Percentiles rank a stretch among this genome's conserved stretches.
Conservation (phyloP, 2,113 vertebrate genomes). For the Phoenicopterus ruber region DNA sequence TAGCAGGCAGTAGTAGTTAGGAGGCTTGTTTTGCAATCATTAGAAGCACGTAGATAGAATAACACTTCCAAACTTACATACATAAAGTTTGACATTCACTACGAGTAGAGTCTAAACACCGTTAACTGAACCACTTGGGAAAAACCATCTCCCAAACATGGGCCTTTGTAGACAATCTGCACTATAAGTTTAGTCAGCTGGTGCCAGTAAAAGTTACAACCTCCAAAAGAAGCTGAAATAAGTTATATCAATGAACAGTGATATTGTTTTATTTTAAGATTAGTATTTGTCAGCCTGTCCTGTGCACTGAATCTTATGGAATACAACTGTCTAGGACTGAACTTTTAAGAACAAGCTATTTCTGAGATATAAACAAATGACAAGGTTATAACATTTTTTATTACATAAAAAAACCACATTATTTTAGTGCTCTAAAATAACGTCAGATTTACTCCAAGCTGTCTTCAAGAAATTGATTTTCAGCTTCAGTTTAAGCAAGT, state of each 20-base stretch:
- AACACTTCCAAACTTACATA: neutral
- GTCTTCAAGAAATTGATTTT: neutral
- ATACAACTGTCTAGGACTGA: neutral
- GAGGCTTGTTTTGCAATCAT: neutral
- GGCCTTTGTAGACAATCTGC: neutral
- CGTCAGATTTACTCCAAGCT: neutral
- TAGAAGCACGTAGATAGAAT: neutral
- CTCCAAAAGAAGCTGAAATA: neutral
- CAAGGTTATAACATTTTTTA: neutral
- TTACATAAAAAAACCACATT: too few relatives aligned
- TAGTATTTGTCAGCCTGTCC: neutral
- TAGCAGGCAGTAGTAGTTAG: neutral
- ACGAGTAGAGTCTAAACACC: neutral
- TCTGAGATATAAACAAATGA: neutral
- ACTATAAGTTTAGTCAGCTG: neutral
- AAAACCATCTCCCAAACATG: neutral
- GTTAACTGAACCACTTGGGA: neutral
- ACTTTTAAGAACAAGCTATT: neutral
- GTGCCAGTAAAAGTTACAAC: neutral
- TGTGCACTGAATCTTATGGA: neutral
- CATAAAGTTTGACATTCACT: neutral
- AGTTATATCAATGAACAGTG: neutral
- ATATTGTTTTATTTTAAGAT: neutral
- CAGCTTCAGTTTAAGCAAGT: neutral
- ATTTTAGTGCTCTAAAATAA: neutral